Evolutionary conservation across 2,113 vertebrate genomes (phyloP).

Genomic region (Ahaetulla prasina): DNA sequence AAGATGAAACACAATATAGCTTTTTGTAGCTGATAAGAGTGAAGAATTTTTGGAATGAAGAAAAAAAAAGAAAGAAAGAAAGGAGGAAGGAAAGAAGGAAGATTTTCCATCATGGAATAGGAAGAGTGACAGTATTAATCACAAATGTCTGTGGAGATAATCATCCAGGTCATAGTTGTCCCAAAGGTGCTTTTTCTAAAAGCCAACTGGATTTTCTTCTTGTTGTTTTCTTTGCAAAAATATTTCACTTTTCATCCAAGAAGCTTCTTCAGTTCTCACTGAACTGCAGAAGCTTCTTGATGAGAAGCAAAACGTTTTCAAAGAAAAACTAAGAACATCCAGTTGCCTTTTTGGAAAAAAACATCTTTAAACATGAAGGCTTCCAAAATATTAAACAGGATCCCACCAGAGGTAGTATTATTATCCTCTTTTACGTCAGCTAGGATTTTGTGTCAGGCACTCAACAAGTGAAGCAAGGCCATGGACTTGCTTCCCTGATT

Average conservation of each 20-base stretch:
- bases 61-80: no score
- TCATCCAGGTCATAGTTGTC: background rate
- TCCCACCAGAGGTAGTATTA: background rate
- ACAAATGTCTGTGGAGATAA: background rate
- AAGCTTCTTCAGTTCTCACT: background rate
- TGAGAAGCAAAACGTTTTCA: background rate
- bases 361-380: background rate
- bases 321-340: background rate
- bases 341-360: background rate
- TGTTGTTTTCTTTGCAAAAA: background rate
- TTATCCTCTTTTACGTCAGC: background rate
- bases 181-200: background rate
- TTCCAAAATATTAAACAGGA: background rate
- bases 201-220: background rate
- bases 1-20: background rate
- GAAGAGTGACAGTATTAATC: background rate
- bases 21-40: background rate
- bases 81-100: no score
- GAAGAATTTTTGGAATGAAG: no score
- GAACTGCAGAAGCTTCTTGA: background rate
- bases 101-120: background rate
- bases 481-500: background rate
- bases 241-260: background rate
- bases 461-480: background rate
- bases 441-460: background rate